phyloP scores from a whole-genome alignment of 2,888 invertebrate genomes.

The Dyspetes luteomarginatus region DNA sequence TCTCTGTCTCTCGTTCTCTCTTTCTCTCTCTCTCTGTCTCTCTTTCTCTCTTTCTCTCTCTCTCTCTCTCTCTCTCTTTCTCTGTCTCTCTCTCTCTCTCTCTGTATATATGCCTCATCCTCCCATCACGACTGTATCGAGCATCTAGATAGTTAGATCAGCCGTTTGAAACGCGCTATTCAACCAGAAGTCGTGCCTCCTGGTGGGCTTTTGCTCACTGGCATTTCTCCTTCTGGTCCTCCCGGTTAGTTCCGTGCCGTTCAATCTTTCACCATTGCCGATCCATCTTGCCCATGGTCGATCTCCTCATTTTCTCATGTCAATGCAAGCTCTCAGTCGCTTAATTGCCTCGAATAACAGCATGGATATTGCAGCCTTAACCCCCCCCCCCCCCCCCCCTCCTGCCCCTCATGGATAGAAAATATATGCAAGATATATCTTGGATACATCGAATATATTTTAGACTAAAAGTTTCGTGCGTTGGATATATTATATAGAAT shows the following conservation, averaged over 20 bases:
- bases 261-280: slow-evolving; percentile 65
- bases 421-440: neutral
- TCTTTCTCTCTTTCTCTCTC: slow-evolving; percentile 62
- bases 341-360: slow-evolving; percentile 38
- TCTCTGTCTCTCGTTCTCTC: slow-evolving; percentile 59
- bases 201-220: slow-evolving; percentile 75
- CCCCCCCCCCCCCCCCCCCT: too few relatives aligned
- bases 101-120: slow-evolving; percentile 60
- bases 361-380: too few relatives aligned
- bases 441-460: too few relatives aligned
- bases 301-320: slow-evolving; percentile 58
- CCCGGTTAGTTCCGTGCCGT: slow-evolving; percentile 80
- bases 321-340: slow-evolving; percentile 37
- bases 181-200: slow-evolving; percentile 77
- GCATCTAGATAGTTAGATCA: slow-evolving; percentile 67
- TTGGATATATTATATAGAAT: too few relatives aligned
- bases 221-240: slow-evolving; percentile 58
- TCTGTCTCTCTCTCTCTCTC: slow-evolving; percentile 61
- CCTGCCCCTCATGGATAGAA: neutral
- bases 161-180: slow-evolving; percentile 66
- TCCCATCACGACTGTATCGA: slow-evolving; percentile 53
- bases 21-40: slow-evolving; percentile 62
- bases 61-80: slow-evolving; percentile 62
- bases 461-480: too few relatives aligned
- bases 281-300: slow-evolving; percentile 58